Evolutionary conservation across 2,888 invertebrate genomes (phyloP).

Genomic region (Strigamia maritima): DNA sequence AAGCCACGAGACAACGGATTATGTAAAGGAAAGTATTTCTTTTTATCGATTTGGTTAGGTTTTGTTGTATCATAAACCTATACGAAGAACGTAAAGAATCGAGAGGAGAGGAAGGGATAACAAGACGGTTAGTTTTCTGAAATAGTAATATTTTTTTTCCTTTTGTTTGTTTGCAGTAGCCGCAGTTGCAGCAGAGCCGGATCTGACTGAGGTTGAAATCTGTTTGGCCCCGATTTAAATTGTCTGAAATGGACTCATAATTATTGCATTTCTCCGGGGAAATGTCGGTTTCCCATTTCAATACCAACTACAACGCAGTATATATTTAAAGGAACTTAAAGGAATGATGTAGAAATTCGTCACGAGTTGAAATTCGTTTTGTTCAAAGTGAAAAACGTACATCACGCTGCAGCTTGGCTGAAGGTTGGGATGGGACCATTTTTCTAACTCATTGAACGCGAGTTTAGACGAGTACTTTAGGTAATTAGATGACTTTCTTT

Average conservation of each 20-base stretch:
- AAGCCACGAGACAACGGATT: too few species aligned
- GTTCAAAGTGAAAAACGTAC: not conserved
- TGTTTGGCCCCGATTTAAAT: not conserved
- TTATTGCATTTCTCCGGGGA: not conserved
- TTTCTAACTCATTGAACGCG: constrained; percentile 24
- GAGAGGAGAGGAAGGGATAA: too few species aligned
- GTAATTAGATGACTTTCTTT: constrained; percentile 8
- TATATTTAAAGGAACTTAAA: not conserved
- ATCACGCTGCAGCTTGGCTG: not conserved
- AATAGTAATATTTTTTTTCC: too few species aligned
- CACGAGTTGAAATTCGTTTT: not conserved
- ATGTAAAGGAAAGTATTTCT: too few species aligned
- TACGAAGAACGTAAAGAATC: too few species aligned
- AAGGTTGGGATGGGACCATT: constrained; percentile 9
- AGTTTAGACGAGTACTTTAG: not conserved
- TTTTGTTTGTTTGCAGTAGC: too few species aligned
- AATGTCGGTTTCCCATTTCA: not conserved
- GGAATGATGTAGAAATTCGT: not conserved
- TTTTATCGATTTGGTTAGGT: too few species aligned
- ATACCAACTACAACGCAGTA: not conserved
- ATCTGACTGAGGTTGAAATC: not conserved
- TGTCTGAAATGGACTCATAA: constrained; percentile 27
- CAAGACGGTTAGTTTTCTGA: too few species aligned
- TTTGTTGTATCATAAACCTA: too few species aligned
- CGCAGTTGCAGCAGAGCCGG: too few species aligned